Percentiles rank a stretch among this genome's conserved stretches.
phyloP scores from a whole-genome alignment of 1,140 invertebrate genomes.

The Hypothenemus hampei region DNA sequence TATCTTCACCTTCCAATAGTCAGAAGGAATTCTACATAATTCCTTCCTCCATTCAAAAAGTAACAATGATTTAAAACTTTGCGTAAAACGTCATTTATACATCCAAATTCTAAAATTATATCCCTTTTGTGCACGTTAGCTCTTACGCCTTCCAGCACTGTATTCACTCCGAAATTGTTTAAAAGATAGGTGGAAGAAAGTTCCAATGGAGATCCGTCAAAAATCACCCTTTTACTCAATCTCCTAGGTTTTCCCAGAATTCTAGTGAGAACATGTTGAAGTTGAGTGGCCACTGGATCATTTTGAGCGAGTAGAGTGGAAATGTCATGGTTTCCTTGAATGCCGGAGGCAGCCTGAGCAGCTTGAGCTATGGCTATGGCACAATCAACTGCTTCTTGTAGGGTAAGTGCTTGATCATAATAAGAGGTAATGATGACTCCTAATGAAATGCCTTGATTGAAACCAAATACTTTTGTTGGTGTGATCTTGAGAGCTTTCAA shows the following conservation, averaged over 20 bases:
- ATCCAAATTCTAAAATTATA: constrained; percentile 8
- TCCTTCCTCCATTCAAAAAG: neutral
- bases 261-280: constrained; percentile 7
- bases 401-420: constrained; percentile 74
- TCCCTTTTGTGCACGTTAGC: neutral
- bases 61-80: neutral
- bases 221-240: constrained; percentile 15
- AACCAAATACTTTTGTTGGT: constrained; percentile 69
- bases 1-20: constrained; percentile 10
- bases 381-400: constrained; percentile 65
- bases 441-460: constrained; percentile 58
- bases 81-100: neutral
- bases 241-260: constrained; percentile 5
- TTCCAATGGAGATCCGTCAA: constrained; percentile 4
- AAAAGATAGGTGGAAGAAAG: constrained; percentile 5
- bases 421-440: constrained; percentile 79
- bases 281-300: neutral
- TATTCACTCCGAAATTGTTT: constrained; percentile 1
- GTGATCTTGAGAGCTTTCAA: constrained; percentile 58
- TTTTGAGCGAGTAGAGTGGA: neutral
- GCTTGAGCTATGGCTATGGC: constrained; percentile 15
- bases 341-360: neutral
- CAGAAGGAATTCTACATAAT: neutral
- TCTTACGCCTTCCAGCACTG: constrained; percentile 3
- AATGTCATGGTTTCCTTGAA: constrained; percentile 3